Evolutionary conservation across 1,140 invertebrate genomes (phyloP).

Genomic region (Drosophila watanabei): DNA sequence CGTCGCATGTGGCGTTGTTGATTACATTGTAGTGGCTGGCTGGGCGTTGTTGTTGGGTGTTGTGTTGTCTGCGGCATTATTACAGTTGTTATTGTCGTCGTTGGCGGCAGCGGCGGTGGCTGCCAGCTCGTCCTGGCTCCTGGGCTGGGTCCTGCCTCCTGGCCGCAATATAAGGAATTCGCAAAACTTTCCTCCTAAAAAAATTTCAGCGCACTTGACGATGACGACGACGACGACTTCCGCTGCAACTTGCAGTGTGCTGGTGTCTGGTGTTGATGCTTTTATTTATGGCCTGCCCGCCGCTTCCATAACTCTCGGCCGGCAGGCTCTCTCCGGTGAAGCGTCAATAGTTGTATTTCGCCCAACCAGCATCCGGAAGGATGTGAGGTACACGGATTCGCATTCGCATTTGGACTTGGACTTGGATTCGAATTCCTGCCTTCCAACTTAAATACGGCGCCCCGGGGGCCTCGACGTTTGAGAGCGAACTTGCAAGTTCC

Average conservation of each 20-base stretch:
- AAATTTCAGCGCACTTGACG: conserved; percentile 75
- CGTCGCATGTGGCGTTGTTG: conserved; percentile 75
- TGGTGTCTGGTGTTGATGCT: conserved; percentile 79
- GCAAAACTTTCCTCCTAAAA: conserved; percentile 69
- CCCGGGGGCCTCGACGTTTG: conserved; percentile 63
- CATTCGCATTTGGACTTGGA: conserved; percentile 1
- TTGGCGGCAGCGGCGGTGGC: conserved; percentile 1
- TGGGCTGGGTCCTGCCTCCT: background rate
- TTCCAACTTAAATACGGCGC: conserved; percentile 61
- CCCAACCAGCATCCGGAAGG: conserved; percentile 45
- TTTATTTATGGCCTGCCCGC: conserved; percentile 63
- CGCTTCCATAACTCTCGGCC: conserved; percentile 58
- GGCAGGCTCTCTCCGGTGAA: conserved; percentile 51
- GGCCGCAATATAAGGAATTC: conserved; percentile 70
- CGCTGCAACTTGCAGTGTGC: conserved; percentile 74
- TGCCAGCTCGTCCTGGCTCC: conserved; percentile 7
- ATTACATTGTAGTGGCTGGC: conserved; percentile 70
- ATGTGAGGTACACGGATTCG: conserved; percentile 65
- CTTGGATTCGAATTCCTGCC: conserved; percentile 42
- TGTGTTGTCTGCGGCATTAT: conserved; percentile 79
- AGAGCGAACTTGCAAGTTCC: conserved; percentile 62
- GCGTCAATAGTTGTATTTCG: conserved; percentile 79
- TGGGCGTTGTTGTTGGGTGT: conserved; percentile 48
- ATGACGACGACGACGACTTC: conserved; percentile 74
- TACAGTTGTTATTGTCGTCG: conserved; percentile 77